phyloP scores from a whole-genome alignment of 2,888 invertebrate species.

The Xylota sylvarum region DNA sequence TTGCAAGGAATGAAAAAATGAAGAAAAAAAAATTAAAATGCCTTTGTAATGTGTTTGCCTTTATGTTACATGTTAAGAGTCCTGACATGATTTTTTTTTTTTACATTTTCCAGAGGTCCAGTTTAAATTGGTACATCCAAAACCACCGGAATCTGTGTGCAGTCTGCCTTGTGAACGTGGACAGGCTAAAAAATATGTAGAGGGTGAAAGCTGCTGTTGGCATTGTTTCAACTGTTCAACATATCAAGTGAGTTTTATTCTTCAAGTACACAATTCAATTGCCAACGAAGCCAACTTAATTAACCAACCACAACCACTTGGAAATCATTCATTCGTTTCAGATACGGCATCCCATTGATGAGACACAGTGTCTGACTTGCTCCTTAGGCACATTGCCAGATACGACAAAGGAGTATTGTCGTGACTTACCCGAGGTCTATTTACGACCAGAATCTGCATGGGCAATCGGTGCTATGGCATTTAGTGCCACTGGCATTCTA shows the following conservation, averaged over 20 bases:
- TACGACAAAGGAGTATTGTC: slow-evolving; percentile 89
- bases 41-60: not conserved
- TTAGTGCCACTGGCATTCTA: slow-evolving; percentile 93
- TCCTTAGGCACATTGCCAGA: slow-evolving; percentile 94
- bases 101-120: slow-evolving; percentile 88
- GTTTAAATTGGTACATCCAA: slow-evolving; percentile 91
- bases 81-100: slow-evolving; percentile 17
- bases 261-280: slow-evolving; percentile 25
- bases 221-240: slow-evolving; percentile 96
- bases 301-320: slow-evolving; percentile 25
- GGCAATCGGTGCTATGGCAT: slow-evolving; percentile 97
- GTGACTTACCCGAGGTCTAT: slow-evolving; percentile 92
- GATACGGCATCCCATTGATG: slow-evolving; percentile 92
- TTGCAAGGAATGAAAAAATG: not conserved
- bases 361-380: slow-evolving; percentile 94
- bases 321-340: slow-evolving; percentile 81
- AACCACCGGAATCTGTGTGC: slow-evolving; percentile 95
- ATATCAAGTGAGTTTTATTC: slow-evolving; percentile 89
- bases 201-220: slow-evolving; percentile 97
- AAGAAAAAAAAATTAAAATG: not conserved
- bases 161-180: slow-evolving; percentile 94
- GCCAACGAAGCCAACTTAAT: slow-evolving; percentile 46
- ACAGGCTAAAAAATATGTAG: slow-evolving; percentile 96
- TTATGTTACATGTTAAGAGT: not conserved
- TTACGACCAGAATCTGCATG: slow-evolving; percentile 93